These are phyloP conservation scores for Gobio occitaniae DNA, from an alignment of 2,797 vertebrate species.

Conservation along the genomic window DNA sequence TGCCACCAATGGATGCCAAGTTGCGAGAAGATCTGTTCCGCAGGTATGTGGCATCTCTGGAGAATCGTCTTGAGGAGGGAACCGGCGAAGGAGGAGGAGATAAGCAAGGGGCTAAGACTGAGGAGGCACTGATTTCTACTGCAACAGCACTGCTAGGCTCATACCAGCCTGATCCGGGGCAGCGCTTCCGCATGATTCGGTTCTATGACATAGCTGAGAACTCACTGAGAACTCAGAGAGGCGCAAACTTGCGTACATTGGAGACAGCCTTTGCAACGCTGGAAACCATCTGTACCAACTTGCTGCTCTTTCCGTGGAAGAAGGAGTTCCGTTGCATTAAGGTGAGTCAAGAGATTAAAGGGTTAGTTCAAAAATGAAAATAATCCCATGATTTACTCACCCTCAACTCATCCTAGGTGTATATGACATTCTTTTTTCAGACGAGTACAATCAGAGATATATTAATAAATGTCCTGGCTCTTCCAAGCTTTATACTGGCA, in stretches of 20 bases:
- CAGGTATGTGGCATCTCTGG: conserved; percentile 93
- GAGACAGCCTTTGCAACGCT: conserved; percentile 89
- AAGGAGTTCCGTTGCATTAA: conserved; percentile 98
- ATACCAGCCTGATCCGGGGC: conserved; percentile 90
- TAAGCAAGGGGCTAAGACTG: conserved; percentile 79
- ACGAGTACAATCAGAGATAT: no score
- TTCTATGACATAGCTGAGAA: conserved; percentile 95
- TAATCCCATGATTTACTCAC: no score
- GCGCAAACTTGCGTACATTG: conserved; percentile 86
- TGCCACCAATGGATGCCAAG: conserved; percentile 92
- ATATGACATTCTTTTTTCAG: no score
- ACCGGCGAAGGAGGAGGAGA: conserved; percentile 61
- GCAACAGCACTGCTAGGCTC: conserved; percentile 92
- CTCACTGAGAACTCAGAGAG: conserved; percentile 86
- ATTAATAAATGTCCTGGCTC: no score
- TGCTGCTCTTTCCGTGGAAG: conserved; percentile 98
- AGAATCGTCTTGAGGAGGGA: conserved; percentile 84
- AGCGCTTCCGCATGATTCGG: conserved; percentile 91
- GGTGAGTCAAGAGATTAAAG: conserved; percentile 72
- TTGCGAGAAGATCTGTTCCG: conserved; percentile 96
- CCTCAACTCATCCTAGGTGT: no score
- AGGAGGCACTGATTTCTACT: conserved; percentile 89
- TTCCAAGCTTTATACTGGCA: no score
- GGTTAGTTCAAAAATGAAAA: neutral
- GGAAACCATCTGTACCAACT: conserved; percentile 93